phyloP scores from a whole-genome alignment of 2,888 invertebrate genomes.

The Hypselothyrea guttata region DNA sequence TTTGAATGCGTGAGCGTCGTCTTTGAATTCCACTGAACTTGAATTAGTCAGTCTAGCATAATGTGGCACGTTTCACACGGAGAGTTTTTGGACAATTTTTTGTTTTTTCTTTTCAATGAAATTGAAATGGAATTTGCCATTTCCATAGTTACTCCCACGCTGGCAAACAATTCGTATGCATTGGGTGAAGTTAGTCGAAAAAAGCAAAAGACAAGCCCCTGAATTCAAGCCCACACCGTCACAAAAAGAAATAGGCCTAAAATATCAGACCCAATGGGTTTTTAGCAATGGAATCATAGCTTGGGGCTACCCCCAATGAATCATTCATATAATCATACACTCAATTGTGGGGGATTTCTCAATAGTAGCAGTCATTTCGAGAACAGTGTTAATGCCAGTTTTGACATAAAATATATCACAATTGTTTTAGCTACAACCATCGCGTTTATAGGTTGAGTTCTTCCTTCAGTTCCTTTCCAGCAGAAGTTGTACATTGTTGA shows the following conservation, averaged over 20 bases:
- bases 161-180: conserved; percentile 1
- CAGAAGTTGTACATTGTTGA: no score
- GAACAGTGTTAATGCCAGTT: no score
- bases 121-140: conserved; percentile 4
- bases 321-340: conserved; percentile 7
- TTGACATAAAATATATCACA: no score
- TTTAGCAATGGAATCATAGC: neutral
- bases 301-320: conserved; percentile 26
- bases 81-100: neutral
- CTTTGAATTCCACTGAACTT: conserved; percentile 62
- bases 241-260: conserved; percentile 24
- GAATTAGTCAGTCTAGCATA: conserved; percentile 58
- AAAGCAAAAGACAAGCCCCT: conserved; percentile 54
- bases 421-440: no score
- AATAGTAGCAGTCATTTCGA: no score
- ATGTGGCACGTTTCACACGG: no score
- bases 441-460: no score
- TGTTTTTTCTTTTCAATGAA: neutral
- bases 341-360: conserved; percentile 3
- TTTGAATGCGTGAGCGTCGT: conserved; percentile 23
- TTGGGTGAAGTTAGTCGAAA: conserved; percentile 10
- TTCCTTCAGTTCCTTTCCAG: no score
- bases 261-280: neutral
- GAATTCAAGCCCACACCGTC: conserved; percentile 48
- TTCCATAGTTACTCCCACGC: no score